Base-by-base conservation (phyloP, 2,113 vertebrate species). In the Brachyhypopomus gauderio region DNA sequence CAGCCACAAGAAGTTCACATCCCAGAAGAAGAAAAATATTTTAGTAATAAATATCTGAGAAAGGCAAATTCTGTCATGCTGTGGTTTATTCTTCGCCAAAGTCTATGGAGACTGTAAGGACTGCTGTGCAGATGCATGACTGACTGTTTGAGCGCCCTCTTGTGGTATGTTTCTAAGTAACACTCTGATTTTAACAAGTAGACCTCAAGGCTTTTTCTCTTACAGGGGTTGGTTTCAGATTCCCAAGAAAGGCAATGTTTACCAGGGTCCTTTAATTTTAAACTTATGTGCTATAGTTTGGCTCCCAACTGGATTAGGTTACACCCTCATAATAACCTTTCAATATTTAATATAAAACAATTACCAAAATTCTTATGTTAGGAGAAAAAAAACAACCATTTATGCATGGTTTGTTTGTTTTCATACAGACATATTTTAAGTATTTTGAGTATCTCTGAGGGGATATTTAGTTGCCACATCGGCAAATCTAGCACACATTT, bases 11-110 rank as follows among this genome's bases (percentile, higher is more conserved):
- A 45, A 66, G 66, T 56, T 62, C 78, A 77, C 71, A 80, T 63
- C 71, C 74, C 22, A 64, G 36, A 45, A 82, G 71, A 77, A 77
- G 30, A 80, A 84, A 77, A 72, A 30, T 86, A 87, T 91, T 92
- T 91, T 89, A 80, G 59, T 90, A 92, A 92, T 92, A 92, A 93
- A 93, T 59, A 14, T 59, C 9, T 77, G 17, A 75, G 89, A 86
- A 90, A 84, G 75, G 78, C 73, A 76, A 80, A 67, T 56, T 52
- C 16, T 11, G 58, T 73, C 59, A 25, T 22, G 27, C 56, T 78
- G 71, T 82, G 84, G 62, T 82, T 82, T 25, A 19, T 62, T 82
- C 25, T 30, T 27, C 45, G 11, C 56, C 23, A 58, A 66, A 45
- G 41, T 64, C 2, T 52, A 14, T 14, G 12, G 45, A 64, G 8